Evolutionary conservation across 2,888 invertebrate species (phyloP).

Genomic region (Globia sparganii): DNA sequence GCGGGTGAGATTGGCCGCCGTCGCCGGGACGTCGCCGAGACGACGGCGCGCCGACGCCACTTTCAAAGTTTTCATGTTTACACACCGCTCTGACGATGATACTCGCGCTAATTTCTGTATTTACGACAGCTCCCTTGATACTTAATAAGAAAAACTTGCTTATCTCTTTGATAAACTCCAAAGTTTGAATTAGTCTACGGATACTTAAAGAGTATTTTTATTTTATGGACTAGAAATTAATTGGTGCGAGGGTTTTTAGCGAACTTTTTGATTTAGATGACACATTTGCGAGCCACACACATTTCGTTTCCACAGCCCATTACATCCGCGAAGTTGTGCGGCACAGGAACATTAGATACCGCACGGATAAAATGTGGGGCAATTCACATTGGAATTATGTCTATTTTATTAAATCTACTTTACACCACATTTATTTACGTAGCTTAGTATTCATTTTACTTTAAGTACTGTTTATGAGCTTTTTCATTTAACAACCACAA

Average conservation of each 20-base stretch:
- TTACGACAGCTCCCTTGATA: conserved; percentile 84
- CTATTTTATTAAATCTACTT: conserved; percentile 60
- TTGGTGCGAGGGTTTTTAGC: conserved; percentile 66
- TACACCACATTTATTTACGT: conserved; percentile 49
- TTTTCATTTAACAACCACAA: not conserved
- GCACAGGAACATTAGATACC: conserved; percentile 63
- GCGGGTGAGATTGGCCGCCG: conserved; percentile 60
- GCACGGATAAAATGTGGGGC: conserved; percentile 62
- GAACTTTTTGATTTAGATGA: conserved; percentile 68
- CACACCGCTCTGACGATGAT: conserved; percentile 81
- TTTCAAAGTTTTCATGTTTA: conserved; percentile 86
- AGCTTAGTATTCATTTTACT: conserved; percentile 29
- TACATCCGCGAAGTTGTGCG: conserved; percentile 64
- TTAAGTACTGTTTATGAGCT: conserved; percentile 27
- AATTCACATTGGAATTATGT: conserved; percentile 60
- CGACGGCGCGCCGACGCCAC: conserved; percentile 71
- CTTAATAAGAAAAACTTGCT: conserved; percentile 84
- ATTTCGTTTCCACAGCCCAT: conserved; percentile 66
- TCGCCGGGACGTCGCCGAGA: conserved; percentile 61
- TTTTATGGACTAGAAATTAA: conserved; percentile 69
- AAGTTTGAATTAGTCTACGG: conserved; percentile 75
- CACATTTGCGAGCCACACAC: conserved; percentile 65
- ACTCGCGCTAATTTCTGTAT: conserved; percentile 86
- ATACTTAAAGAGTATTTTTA: conserved; percentile 63
- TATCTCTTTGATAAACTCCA: conserved; percentile 77